Conservation (phyloP, 2,113 vertebrate species). For the Zosterops lateralis region DNA sequence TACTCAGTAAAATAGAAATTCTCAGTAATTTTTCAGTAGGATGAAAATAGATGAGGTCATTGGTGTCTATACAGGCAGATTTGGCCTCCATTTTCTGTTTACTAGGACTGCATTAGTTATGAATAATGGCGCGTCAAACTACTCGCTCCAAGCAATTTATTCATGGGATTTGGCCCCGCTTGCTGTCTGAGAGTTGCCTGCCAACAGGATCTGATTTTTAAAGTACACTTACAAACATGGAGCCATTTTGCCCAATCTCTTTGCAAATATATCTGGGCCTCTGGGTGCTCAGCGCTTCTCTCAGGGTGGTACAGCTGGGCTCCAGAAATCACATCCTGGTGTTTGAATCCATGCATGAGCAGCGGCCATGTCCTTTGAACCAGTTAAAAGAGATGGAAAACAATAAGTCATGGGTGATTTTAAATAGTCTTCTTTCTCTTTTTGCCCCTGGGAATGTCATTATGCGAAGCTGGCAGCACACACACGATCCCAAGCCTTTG, state of each 20-base stretch:
- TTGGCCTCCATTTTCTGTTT: slow-evolving; percentile 68
- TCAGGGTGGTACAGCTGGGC: neutral
- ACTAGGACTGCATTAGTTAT: slow-evolving; percentile 64
- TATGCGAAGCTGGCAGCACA: neutral
- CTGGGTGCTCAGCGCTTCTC: neutral
- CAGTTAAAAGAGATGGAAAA: neutral
- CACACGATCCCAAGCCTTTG: neutral
- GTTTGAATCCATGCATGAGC: rapidly evolving
- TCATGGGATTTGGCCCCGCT: slow-evolving; percentile 58
- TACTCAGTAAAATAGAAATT: neutral
- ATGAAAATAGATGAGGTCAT: slow-evolving; percentile 62
- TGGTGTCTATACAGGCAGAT: slow-evolving; percentile 52
- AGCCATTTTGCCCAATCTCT: neutral
- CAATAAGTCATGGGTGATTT: neutral
- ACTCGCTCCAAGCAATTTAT: slow-evolving; percentile 64
- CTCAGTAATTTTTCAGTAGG: neutral
- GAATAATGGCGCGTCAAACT: slow-evolving; percentile 67
- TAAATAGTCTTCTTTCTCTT: neutral
- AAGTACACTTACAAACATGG: slow-evolving; percentile 29
- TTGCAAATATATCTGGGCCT: slow-evolving; percentile 9
- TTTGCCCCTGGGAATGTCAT: neutral
- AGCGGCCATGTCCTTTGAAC: neutral
- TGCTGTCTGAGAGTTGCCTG: slow-evolving; percentile 60
- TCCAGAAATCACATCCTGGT: neutral
- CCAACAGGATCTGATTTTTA: slow-evolving; percentile 61